Conservation (phyloP, 2,113 vertebrate genomes). For the Lontra canadensis region DNA sequence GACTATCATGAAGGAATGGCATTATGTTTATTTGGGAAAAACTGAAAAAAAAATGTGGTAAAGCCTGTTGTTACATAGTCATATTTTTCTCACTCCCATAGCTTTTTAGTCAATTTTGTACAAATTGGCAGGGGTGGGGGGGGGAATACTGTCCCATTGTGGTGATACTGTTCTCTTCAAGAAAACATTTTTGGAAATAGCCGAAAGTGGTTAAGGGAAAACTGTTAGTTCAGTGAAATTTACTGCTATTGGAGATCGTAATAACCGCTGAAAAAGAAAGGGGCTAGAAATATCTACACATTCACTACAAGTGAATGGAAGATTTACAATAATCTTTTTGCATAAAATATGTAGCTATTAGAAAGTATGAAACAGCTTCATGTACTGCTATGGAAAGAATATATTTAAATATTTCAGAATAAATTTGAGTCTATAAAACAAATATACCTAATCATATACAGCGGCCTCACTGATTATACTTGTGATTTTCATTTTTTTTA, state of each 20-base stretch:
- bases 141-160: not conserved
- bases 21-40: not conserved
- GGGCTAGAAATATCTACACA: not conserved
- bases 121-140: not conserved
- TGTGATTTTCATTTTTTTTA: not conserved
- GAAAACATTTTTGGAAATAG: not conserved
- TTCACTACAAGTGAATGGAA: not conserved
- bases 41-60: not conserved
- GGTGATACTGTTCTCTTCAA: not conserved
- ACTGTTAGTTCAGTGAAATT: not conserved
- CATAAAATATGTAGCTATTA: not conserved
- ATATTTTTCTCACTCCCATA: not conserved
- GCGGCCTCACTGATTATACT: not conserved
- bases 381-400: not conserved
- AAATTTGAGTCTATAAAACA: not conserved
- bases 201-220: not conserved
- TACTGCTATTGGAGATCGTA: not conserved
- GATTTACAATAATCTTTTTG: not conserved
- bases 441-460: not conserved
- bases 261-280: not conserved
- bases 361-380: not conserved
- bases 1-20: too few species aligned
- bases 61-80: not conserved
- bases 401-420: slow-evolving; percentile 41
- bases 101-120: not conserved